phyloP scores from a whole-genome alignment of 92 coral and sea anemone genomes.

The Bergia sp. region DNA sequence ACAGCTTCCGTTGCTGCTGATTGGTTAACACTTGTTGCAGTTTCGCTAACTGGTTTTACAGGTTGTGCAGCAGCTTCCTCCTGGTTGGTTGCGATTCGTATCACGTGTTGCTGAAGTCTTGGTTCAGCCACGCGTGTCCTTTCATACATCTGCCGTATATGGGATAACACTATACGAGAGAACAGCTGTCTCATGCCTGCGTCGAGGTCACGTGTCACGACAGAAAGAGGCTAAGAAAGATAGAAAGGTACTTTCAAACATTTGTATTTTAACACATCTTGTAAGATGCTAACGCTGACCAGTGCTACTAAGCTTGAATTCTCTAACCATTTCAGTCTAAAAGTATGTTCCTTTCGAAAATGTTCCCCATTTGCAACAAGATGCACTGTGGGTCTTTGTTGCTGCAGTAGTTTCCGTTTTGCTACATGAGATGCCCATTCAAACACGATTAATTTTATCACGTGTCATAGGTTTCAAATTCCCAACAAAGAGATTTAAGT shows the following conservation, averaged over 20 bases:
- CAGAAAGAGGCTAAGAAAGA: conserved; percentile 56
- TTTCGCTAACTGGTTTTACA: background rate
- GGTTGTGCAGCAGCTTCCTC: conserved; percentile 44
- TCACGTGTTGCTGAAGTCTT: conserved; percentile 57
- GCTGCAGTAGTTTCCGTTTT: no score
- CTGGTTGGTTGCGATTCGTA: background rate
- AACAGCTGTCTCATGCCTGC: conserved; percentile 56
- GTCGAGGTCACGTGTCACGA: conserved; percentile 61
- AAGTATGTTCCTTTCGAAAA: no score
- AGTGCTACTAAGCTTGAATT: no score
- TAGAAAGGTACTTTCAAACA: background rate
- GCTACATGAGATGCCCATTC: no score
- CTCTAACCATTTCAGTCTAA: no score
- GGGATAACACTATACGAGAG: conserved; percentile 49
- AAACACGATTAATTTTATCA: no score
- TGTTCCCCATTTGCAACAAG: no score
- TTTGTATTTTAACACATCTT: no score
- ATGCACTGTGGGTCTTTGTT: no score
- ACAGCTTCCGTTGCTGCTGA: background rate
- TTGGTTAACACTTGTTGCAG: background rate
- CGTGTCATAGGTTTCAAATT: no score
- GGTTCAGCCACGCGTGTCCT: conserved; percentile 58
- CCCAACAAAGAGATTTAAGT: no score
- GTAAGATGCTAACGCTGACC: background rate
- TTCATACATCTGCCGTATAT: conserved; percentile 61